Evolutionary conservation across 2,888 invertebrate genomes (phyloP), one percentile per base, ranked within the genome.

Genomic region (Diaphora mendica): DNA sequence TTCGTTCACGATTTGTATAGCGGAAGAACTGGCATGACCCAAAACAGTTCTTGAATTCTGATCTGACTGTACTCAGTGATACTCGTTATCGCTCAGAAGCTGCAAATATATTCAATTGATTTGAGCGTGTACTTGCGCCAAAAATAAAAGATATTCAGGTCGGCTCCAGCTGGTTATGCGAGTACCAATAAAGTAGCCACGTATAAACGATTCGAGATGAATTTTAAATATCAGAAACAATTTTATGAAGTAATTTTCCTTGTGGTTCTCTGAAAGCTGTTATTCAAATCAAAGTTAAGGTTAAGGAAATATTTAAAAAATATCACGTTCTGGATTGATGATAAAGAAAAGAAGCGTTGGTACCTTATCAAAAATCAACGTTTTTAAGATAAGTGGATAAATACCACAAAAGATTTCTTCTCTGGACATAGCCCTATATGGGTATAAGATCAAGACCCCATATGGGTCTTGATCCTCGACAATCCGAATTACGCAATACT

Each of bases 91-190:
- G 68, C 39, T 59, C 44, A 59, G 65, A 80, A 71, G 73, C 70
- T 51, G 30, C 42, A 39, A 75, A 76, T 79, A 71, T 79, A 80
- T 79, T 79, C 74, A 81, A 81, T 79, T 70, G 73, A 80, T 79
- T 77, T 76, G 69, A 62, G 64, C 67, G 65, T 78, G 51, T 23
- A 51, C 20, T 74, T 68, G 55, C 69, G 70, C 74, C 44, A 67
- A 72, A 69, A 74, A 76, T 80, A 75, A 79, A 67, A 73, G 70
- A 77, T 70, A 74, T 74, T 74, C 69, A 64, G 75, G 76, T 74
- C 64, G 79, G 51, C 65, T 68, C 48, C 33, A 70, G 20, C 66
- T 20, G 26, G 70, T 35, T 75, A 55, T 70, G 71, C 71, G 66
- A 74, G 64, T 77, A 74, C 75, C 76, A 74, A 74, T 77, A 82